These are phyloP conservation scores for Lichenostomus cassidix DNA, from an alignment of 2,113 vertebrate species.

Conservation along the genomic window DNA sequence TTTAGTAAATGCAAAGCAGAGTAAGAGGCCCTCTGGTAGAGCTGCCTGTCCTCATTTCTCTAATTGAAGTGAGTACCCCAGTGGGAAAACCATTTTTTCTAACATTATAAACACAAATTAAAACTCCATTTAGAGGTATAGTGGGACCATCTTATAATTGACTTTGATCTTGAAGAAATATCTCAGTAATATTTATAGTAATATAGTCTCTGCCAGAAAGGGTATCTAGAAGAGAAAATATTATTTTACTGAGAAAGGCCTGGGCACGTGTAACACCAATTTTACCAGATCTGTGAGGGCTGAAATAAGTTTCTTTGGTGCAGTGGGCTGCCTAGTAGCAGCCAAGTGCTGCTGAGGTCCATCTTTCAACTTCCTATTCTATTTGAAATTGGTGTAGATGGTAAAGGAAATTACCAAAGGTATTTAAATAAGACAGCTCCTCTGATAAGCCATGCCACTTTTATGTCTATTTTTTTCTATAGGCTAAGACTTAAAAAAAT, in stretches of 20 bases:
- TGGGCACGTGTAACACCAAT: background rate
- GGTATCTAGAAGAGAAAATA: constrained; percentile 29
- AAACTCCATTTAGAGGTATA: constrained; percentile 67
- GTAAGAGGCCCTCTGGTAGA: constrained; percentile 33
- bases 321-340: background rate
- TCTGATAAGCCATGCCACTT: background rate
- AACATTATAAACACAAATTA: constrained; percentile 73
- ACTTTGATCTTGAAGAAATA: constrained; percentile 60
- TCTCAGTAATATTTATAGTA: constrained; percentile 38
- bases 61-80: constrained; percentile 61
- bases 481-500: background rate
- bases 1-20: background rate
- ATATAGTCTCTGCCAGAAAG: background rate
- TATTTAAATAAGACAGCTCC: background rate
- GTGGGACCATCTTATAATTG: constrained; percentile 66
- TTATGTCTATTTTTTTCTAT: background rate
- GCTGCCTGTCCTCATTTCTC: constrained; percentile 65
- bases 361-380: background rate
- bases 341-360: background rate
- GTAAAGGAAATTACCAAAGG: background rate
- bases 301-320: background rate
- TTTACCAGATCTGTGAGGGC: background rate
- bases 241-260: constrained; percentile 13
- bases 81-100: constrained; percentile 60
- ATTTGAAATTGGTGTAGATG: background rate